Evolutionary conservation across 2,113 vertebrate genomes (phyloP).

Genomic region (Phrynosoma blainvillii): DNA sequence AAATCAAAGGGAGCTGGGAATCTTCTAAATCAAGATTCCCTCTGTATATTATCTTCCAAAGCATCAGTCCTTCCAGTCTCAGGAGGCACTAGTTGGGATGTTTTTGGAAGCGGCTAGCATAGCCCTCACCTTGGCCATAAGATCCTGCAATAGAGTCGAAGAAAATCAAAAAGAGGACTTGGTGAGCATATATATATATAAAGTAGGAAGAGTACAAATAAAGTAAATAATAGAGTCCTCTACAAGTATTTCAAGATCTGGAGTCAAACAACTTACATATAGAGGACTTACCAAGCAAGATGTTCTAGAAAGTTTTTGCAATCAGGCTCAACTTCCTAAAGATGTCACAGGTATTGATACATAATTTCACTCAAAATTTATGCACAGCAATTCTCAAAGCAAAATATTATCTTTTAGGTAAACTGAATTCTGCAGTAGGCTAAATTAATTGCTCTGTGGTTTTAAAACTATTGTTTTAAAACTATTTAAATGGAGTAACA

Average conservation of each 20-base stretch:
- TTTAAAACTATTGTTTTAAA: background rate
- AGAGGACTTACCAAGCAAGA: background rate
- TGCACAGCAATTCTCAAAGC: background rate
- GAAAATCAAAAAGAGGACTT: background rate
- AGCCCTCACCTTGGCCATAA: slow-evolving; percentile 98
- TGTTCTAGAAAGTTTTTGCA: background rate
- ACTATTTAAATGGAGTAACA: slow-evolving; percentile 21
- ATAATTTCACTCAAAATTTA: background rate
- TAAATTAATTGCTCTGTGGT: slow-evolving; percentile 17
- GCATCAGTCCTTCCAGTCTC: slow-evolving; percentile 59
- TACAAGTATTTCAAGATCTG: background rate
- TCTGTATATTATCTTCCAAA: slow-evolving; percentile 30
- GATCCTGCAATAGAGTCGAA: slow-evolving; percentile 80
- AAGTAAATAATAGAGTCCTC: background rate
- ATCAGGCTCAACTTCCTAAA: background rate
- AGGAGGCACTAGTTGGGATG: slow-evolving; percentile 89
- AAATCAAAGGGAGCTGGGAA: slow-evolving; percentile 31
- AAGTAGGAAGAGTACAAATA: background rate
- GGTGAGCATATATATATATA: background rate
- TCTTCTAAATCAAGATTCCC: slow-evolving; percentile 43
- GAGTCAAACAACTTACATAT: background rate
- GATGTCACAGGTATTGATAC: background rate
- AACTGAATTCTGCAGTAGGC: background rate
- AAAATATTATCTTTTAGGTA: background rate
- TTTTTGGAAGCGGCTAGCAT: slow-evolving; percentile 98